Conservation (phyloP, 2,888 invertebrate species). For the Acheta domesticus region DNA sequence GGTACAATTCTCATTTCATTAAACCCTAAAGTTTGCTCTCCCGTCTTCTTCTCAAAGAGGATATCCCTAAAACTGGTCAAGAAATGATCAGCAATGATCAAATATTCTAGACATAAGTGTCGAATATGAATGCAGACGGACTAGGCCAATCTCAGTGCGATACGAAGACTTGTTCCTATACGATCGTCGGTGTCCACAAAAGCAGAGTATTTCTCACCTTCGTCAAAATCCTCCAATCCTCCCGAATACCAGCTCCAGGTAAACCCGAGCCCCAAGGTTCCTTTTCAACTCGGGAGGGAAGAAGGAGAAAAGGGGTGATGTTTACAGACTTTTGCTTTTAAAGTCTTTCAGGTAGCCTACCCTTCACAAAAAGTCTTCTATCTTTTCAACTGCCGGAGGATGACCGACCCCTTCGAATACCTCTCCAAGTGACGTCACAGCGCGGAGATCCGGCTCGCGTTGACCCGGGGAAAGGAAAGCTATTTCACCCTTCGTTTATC, state of each 20-base stretch:
- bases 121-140: too few relatives aligned
- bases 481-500: too few relatives aligned
- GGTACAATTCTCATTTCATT: too few relatives aligned
- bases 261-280: neutral
- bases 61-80: too few relatives aligned
- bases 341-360: neutral
- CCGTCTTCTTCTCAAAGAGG: too few relatives aligned
- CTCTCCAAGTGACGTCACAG: neutral
- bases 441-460: too few relatives aligned
- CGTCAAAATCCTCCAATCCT: neutral
- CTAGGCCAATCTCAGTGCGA: too few relatives aligned
- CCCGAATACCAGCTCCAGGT: neutral
- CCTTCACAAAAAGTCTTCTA: neutral
- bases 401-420: neutral
- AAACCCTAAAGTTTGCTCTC: too few relatives aligned
- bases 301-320: neutral
- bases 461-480: too few relatives aligned
- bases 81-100: too few relatives aligned
- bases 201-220: neutral
- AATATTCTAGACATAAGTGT: too few relatives aligned
- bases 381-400: neutral
- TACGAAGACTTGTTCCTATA: too few relatives aligned
- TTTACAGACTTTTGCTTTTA: constrained; percentile 2
- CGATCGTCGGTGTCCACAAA: neutral
- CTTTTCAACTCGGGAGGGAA: neutral